These are phyloP conservation scores for Meloe dianella DNA, from an alignment of 2,888 invertebrate genomes.

Conservation along the genomic window DNA sequence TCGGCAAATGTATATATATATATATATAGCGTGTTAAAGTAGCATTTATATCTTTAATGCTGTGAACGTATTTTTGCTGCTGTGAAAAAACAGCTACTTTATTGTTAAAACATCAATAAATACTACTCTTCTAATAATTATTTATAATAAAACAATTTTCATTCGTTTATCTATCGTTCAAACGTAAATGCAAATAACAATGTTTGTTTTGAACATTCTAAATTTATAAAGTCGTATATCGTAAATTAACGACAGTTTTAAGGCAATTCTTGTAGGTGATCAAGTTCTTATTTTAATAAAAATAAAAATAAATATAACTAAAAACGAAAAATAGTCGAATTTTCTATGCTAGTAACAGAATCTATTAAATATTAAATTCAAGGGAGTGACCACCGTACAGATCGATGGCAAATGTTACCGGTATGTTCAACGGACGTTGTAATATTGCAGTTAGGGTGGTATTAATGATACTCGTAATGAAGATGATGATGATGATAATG, in stretches of 20 bases:
- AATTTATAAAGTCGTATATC: not conserved
- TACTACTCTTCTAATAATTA: not conserved
- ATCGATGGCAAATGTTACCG: conserved; percentile 36
- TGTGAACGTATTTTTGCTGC: too few species aligned
- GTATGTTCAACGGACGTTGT: not conserved
- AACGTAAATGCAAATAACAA: not conserved
- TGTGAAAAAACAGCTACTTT: not conserved
- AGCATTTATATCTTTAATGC: not conserved
- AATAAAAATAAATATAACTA: not conserved
- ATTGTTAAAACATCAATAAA: not conserved
- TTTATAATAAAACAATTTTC: not conserved
- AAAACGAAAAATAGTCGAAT: not conserved
- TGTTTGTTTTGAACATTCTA: not conserved
- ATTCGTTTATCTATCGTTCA: not conserved
- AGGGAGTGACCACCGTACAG: conserved; percentile 44
- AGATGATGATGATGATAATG: not conserved
- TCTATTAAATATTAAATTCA: conserved; percentile 46
- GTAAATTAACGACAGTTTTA: not conserved
- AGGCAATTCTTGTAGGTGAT: not conserved
- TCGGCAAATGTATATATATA: not conserved
- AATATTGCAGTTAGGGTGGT: conserved; percentile 7
- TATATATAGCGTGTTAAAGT: not conserved
- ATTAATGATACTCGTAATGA: not conserved
- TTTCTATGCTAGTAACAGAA: conserved; percentile 25
- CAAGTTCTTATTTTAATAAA: not conserved